Evolutionary conservation across 2,113 vertebrate species (phyloP).

Genomic region (Chamaea fasciata): DNA sequence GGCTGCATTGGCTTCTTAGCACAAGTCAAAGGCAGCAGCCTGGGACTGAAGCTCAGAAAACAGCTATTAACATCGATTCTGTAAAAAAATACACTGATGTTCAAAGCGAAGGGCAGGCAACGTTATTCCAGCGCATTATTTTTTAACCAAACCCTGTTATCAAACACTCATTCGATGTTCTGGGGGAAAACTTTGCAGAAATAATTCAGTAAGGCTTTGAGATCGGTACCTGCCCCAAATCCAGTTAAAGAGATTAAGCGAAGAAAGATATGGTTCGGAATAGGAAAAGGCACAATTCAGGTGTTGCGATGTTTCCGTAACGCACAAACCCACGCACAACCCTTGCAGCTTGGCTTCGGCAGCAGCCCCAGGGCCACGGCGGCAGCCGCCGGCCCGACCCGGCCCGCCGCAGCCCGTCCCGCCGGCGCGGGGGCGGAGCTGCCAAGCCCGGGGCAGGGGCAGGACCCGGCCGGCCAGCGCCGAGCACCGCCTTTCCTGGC

Average conservation of each 20-base stretch:
- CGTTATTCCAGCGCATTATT: not conserved
- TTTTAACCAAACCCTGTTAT: not conserved
- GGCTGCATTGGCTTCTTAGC: not conserved
- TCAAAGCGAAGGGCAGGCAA: not conserved
- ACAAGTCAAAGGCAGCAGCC: not conserved
- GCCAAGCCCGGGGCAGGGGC: not conserved
- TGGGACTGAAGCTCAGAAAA: not conserved
- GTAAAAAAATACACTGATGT: not conserved
- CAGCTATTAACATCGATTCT: not conserved
- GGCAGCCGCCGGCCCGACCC: not conserved
- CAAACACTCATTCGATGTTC: accelerated
- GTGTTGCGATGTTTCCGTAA: not conserved
- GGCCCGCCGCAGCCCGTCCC: accelerated
- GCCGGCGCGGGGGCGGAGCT: not conserved
- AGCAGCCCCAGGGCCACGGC: accelerated
- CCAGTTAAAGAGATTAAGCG: not conserved
- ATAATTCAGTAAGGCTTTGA: not conserved
- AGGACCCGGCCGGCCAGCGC: not conserved
- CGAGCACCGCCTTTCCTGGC: not conserved
- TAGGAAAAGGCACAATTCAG: accelerated
- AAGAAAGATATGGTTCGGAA: not conserved
- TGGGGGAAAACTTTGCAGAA: not conserved
- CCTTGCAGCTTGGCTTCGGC: accelerated
- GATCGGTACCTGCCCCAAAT: not conserved
- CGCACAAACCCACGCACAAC: accelerated